Evolutionary conservation across 2,113 vertebrate genomes (phyloP).

Genomic region (Ellobius talpinus): DNA sequence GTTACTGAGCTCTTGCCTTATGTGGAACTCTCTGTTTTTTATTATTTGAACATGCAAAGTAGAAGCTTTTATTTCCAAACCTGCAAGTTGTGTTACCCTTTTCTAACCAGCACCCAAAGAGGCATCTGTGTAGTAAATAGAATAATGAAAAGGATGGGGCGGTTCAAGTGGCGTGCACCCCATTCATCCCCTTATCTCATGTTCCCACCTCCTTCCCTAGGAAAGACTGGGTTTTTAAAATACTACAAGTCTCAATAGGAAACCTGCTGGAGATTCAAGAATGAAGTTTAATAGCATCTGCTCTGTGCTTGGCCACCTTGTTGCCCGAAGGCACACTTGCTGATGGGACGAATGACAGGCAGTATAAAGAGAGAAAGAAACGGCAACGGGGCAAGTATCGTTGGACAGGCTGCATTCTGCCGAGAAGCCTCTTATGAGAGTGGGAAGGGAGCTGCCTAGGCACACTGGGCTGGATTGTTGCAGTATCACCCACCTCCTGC

Average conservation of each 20-base stretch:
- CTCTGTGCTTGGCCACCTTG: constrained; percentile 1
- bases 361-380: background rate
- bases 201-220: background rate
- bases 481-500: background rate
- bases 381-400: background rate
- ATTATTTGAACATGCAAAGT: constrained; percentile 12
- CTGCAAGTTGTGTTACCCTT: background rate
- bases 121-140: background rate
- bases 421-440: background rate
- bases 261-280: constrained; percentile 27
- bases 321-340: background rate
- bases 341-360: constrained; percentile 17
- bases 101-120: constrained; percentile 20
- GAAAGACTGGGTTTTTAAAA: background rate
- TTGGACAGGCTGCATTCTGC: background rate
- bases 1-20: background rate
- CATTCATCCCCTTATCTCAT: background rate
- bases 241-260: background rate
- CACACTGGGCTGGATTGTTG: background rate
- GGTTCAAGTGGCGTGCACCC: background rate
- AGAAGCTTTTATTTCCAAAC: background rate
- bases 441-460: background rate
- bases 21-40: background rate
- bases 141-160: background rate
- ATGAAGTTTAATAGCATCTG: constrained; percentile 6